Evolutionary conservation across 2,797 vertebrate genomes (phyloP).

Genomic region (Crypturellus tataupa): DNA sequence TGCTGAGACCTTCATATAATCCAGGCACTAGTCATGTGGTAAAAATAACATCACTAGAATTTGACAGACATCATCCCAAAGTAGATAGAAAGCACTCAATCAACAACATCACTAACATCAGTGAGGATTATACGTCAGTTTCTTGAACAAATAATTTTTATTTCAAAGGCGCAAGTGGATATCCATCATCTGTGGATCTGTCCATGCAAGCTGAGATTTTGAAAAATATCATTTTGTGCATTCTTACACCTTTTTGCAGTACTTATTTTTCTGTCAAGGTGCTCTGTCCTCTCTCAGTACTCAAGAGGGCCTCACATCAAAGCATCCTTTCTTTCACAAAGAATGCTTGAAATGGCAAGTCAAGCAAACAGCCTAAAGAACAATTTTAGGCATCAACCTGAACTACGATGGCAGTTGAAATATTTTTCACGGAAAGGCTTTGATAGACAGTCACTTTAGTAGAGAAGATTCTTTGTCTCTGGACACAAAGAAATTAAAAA

Average conservation of each 20-base stretch:
- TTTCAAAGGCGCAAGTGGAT: neutral
- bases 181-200: neutral
- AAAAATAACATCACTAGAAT: neutral
- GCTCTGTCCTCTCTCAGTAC: neutral
- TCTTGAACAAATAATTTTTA: neutral
- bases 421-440: neutral
- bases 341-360: neutral
- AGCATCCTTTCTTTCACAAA: neutral
- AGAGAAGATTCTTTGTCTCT: neutral
- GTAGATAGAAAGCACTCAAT: neutral
- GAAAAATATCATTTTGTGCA: neutral
- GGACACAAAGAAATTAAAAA: fast-evolving
- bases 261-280: neutral
- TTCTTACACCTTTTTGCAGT: neutral
- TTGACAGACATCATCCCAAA: neutral
- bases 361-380: neutral
- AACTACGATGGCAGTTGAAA: neutral
- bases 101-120: neutral
- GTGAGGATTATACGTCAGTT: neutral
- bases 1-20: neutral
- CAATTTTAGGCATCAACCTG: neutral
- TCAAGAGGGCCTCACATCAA: neutral
- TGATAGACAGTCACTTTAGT: neutral
- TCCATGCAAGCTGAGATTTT: neutral
- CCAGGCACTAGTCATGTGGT: neutral